Percentiles rank a stretch among this genome's conserved stretches.
Evolutionary conservation across 2,113 vertebrate species (phyloP).

Genomic region (Sisor rabdophorus): DNA sequence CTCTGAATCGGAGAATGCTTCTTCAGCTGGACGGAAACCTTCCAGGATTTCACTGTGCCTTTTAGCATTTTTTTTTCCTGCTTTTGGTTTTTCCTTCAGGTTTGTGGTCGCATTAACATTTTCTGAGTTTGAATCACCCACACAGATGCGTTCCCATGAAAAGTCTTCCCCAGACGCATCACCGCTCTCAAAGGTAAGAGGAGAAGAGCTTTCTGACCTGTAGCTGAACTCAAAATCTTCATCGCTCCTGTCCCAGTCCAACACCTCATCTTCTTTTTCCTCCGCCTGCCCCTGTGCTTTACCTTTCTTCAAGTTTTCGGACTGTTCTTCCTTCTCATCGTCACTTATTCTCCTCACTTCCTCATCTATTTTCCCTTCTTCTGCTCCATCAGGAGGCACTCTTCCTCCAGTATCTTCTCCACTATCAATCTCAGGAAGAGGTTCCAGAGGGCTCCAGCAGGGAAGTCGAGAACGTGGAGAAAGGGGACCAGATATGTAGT

Average conservation of each 20-base stretch:
- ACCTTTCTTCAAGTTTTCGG: conserved; percentile 48
- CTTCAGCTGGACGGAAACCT: background rate
- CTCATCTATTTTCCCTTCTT: conserved; percentile 66
- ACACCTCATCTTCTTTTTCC: conserved; percentile 44
- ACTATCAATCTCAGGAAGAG: conserved; percentile 69
- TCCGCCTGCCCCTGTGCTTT: conserved; percentile 44
- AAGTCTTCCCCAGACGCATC: conserved; percentile 51
- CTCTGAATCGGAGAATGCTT: conserved; percentile 65
- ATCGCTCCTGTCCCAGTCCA: conserved; percentile 73
- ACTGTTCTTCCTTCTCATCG: conserved; percentile 45
- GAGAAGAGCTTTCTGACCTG: conserved; percentile 75
- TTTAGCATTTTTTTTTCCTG: conserved; percentile 10
- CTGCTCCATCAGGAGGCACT: conserved; percentile 85
- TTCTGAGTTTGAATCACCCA: conserved; percentile 38
- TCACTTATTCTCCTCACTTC: conserved; percentile 53
- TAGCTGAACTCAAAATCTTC: conserved; percentile 81
- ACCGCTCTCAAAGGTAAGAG: conserved; percentile 69
- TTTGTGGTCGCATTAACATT: background rate
- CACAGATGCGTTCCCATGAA: conserved; percentile 59
- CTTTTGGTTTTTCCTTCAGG: background rate
- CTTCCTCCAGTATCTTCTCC: conserved; percentile 68
- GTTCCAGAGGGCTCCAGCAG: conserved; percentile 69
- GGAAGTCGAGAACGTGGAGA: conserved; percentile 64
- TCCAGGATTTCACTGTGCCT: conserved; percentile 9
- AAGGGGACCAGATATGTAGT: conserved; percentile 47